Percentiles rank a stretch among this genome's conserved stretches.
These are phyloP conservation scores for Phalacrocorax pelagicus DNA, from an alignment of 2,113 vertebrate species.

Conservation along the genomic window DNA sequence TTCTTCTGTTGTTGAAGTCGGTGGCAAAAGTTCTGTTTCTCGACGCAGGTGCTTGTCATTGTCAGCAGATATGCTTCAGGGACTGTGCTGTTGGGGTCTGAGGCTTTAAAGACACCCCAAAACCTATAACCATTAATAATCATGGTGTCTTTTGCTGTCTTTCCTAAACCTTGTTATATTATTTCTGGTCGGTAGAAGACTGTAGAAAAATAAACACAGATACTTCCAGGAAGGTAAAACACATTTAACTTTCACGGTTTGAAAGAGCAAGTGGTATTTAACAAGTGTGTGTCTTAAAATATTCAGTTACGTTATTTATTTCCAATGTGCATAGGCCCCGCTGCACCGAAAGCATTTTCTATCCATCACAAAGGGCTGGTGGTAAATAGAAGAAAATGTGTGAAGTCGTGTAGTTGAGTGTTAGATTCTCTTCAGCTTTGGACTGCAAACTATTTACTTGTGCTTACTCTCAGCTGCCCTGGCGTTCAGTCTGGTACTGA, in stretches of 20 bases:
- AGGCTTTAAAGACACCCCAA: neutral
- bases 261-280: neutral
- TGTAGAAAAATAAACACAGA: neutral
- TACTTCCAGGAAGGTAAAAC: neutral
- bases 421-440: neutral
- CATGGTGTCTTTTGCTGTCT: accelerated
- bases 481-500: neutral
- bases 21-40: neutral
- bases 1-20: neutral
- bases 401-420: neutral
- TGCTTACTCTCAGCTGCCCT: neutral
- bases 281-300: neutral
- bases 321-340: accelerated
- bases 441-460: neutral
- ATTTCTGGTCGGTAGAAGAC: neutral
- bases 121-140: neutral
- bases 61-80: neutral
- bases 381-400: neutral
- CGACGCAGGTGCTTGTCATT: accelerated
- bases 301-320: neutral
- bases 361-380: neutral
- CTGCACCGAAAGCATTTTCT: neutral
- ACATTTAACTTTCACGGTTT: neutral
- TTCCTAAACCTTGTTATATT: neutral
- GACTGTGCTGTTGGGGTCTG: neutral